Evolutionary conservation across 2,888 invertebrate species (phyloP).

Genomic region (Drosophila kuntzei): DNA sequence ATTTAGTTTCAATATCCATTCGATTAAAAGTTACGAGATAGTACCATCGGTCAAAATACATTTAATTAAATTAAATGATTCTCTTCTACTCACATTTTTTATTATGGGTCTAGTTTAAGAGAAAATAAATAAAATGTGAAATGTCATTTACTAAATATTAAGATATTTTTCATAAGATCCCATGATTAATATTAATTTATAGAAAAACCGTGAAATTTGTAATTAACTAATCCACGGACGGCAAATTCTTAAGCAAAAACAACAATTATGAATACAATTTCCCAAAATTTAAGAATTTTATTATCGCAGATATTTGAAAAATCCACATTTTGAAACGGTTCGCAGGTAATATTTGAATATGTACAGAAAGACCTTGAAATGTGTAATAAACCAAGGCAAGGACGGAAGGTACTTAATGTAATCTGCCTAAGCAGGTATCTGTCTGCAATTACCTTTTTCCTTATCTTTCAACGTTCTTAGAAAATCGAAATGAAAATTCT

Average conservation of each 20-base stretch:
- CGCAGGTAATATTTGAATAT: not conserved
- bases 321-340: not conserved
- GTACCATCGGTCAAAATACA: too few species aligned
- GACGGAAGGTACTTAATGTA: not conserved
- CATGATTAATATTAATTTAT: not conserved
- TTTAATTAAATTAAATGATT: too few species aligned
- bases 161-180: too few species aligned
- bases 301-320: not conserved
- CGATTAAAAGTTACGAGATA: too few species aligned
- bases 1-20: too few species aligned
- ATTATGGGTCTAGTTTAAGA: too few species aligned
- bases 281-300: not conserved
- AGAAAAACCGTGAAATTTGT: not conserved
- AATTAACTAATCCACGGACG: not conserved
- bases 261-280: not conserved
- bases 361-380: slow-evolving; percentile 1
- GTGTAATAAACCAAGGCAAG: not conserved
- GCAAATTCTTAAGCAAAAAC: not conserved
- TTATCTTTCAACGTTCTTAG: not conserved
- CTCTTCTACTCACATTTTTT: too few species aligned
- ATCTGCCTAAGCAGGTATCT: slow-evolving; percentile 6
- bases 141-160: too few species aligned
- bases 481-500: too few species aligned
- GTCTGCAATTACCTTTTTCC: not conserved
- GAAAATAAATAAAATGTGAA: too few species aligned